Percentiles rank a stretch among this genome's conserved stretches.
These are phyloP conservation scores for Acanthosoma haemorrhoidale DNA, from an alignment of 2,888 invertebrate genomes.

Conservation along the genomic window DNA sequence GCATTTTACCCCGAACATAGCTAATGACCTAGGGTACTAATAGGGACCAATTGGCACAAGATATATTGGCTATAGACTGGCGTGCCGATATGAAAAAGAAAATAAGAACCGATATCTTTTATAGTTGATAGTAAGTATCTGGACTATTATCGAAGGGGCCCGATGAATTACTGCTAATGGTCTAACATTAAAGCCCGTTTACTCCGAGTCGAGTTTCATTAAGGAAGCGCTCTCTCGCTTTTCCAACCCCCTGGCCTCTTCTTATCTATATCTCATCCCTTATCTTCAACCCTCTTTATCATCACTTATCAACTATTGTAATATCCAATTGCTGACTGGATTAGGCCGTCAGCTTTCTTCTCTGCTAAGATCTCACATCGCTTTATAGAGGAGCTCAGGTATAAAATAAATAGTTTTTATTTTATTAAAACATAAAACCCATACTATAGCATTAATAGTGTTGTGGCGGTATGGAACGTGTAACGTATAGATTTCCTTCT, in stretches of 20 bases:
- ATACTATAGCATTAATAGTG: too few relatives aligned
- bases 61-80: too few relatives aligned
- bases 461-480: too few relatives aligned
- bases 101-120: not conserved
- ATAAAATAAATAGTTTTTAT: too few relatives aligned
- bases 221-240: not conserved
- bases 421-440: too few relatives aligned
- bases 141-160: conserved; percentile 2
- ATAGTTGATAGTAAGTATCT: not conserved
- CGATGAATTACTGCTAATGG: conserved; percentile 12
- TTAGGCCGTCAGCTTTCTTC: not conserved
- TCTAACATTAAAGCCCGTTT: conserved; percentile 4
- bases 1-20: too few relatives aligned
- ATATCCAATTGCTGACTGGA: not conserved
- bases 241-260: not conserved
- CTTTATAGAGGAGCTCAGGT: too few relatives aligned
- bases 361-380: not conserved
- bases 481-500: too few relatives aligned
- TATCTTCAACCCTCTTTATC: conserved; percentile 4
- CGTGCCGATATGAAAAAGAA: not conserved
- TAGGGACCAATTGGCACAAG: too few relatives aligned
- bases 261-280: conserved; percentile 8
- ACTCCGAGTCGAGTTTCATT: conserved; percentile 13
- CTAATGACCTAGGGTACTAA: too few relatives aligned
- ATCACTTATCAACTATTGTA: conserved; percentile 6